Evolutionary conservation across 2,113 vertebrate species (phyloP).

Genomic region (Neolamprologus variostigma): DNA sequence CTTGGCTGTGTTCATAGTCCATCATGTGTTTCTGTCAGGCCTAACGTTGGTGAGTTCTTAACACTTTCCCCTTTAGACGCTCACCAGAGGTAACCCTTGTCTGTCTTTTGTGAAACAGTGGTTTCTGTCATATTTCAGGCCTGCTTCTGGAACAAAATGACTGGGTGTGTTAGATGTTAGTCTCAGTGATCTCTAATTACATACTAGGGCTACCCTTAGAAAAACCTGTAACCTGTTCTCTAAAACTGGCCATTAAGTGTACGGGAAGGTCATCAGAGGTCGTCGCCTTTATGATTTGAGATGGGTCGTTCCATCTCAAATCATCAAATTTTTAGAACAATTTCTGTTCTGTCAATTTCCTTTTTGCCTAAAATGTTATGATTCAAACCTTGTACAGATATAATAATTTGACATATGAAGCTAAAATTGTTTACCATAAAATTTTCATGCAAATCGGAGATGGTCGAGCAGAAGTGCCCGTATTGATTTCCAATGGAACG

Average conservation of each 20-base stretch:
- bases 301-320: not conserved
- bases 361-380: not conserved
- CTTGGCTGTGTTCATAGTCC: not conserved
- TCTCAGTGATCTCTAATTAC: not conserved
- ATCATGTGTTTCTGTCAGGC: not conserved
- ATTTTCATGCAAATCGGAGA: not conserved
- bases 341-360: not conserved
- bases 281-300: not conserved
- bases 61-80: not conserved
- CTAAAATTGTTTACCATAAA: not conserved
- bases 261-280: not conserved
- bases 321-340: not conserved
- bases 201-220: not conserved
- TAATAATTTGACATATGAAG: not conserved
- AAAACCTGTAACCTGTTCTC: not conserved
- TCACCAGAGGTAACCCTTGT: not conserved
- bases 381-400: not conserved
- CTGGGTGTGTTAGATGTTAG: not conserved
- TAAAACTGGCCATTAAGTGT: not conserved
- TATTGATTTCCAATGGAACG: not conserved
- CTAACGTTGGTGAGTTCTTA: not conserved
- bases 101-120: not conserved
- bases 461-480: not conserved
- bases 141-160: not conserved
- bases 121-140: not conserved